Base-by-base conservation (phyloP, 1,140 invertebrate genomes). In the Megalonaias nervosa region DNA sequence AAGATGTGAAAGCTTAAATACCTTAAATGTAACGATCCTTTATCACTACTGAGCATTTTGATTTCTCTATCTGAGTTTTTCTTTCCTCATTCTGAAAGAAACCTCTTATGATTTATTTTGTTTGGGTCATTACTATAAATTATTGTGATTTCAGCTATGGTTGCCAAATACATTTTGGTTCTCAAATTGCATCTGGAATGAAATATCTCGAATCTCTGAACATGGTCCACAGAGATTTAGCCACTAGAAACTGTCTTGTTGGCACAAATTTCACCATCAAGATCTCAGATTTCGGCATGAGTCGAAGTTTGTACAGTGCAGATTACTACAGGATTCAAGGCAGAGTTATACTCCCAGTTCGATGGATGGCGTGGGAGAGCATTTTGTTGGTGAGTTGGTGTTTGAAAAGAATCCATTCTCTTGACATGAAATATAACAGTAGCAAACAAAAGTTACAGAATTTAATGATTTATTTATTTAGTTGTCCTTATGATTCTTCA, bases 291-390 rank as follows among this genome's bases (percentile, higher is more conserved):
- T 96, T 97, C 89, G 96, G 95, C 21, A 96, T 96, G 48, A 95
- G 95, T 90, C 95, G 95, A 86, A 95, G 95, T 91, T 87, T 94
- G 15, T 97, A 97, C 88, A 92, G 94, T 17, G 92, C 93, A 57
- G 96, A 97, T 89, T 97, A 97, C 90, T 88, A 93, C 94, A 94
- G 94, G 85, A 93, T 96, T 11, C 95, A 96, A 84, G 95, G 95
- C 2, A 93, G 94, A 58, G 93, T 94, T 70, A 94, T 95, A 0
- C 88, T 97, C 71, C 96, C 96, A 0, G 93, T 97, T 71, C 93
- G 96, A 38, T 97, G 96, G 96, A 96, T 96, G 93, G 94, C 96
- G 57, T 96, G 95, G 95, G 95, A 96, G 90, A 95, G 94, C 86
- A 93, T 96, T 82, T 87, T 96, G 48, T 84, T 96, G 92, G 95